phyloP scores from a whole-genome alignment of 1,140 invertebrate species.

The Lepidurus arcticus region DNA sequence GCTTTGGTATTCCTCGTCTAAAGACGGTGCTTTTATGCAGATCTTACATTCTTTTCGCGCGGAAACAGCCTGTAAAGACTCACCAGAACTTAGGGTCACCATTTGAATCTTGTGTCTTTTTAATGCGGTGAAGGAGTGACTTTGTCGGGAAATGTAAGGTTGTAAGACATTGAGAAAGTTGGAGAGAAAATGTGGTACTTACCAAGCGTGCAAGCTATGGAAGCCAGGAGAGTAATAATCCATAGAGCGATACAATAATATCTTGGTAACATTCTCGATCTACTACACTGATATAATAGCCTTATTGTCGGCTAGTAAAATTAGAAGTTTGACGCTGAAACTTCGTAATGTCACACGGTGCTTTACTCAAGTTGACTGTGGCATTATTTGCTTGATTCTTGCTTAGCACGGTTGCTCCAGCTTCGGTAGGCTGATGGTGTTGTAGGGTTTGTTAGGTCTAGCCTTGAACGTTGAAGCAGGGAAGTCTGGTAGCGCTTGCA shows the following conservation, averaged over 20 bases:
- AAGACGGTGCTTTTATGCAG: no score
- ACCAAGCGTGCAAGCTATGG: not conserved
- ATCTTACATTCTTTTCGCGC: no score
- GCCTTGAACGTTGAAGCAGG: constrained; percentile 20
- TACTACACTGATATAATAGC: not conserved
- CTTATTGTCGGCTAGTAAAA: not conserved
- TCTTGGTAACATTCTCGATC: not conserved
- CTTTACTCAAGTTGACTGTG: not conserved
- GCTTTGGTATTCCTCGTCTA: no score
- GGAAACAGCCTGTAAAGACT: no score
- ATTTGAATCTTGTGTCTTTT: no score
- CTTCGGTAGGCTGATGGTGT: not conserved
- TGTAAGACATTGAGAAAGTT: constrained; percentile 1
- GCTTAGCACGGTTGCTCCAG: not conserved
- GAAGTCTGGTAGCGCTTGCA: not conserved
- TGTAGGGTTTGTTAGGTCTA: not conserved
- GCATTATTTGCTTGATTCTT: not conserved
- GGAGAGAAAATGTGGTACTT: not conserved
- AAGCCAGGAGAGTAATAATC: constrained; percentile 21
- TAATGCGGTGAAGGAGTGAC: no score
- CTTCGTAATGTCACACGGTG: not conserved
- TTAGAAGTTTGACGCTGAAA: not conserved
- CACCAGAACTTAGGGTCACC: no score
- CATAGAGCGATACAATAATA: not conserved
- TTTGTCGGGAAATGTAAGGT: no score